Evolutionary conservation across 2,888 invertebrate species (phyloP), one percentile per base, ranked within the genome.

Genomic region (Drosophila nr. perissopoda): DNA sequence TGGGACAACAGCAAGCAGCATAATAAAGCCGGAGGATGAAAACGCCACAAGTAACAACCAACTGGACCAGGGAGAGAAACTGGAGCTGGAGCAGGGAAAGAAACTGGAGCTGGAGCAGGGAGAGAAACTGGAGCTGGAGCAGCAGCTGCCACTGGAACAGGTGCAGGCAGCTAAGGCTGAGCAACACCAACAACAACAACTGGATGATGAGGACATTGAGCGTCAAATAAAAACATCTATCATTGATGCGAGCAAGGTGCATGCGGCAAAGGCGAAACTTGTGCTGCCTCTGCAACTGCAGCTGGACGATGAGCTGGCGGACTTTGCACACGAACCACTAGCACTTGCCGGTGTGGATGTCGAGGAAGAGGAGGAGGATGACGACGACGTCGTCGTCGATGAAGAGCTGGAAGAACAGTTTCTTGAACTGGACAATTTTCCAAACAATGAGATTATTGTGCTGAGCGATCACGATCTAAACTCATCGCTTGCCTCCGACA

Each of bases 371-470:
- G 65, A 60, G 46, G 76, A 54, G 0, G 72, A 61, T 0, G 70
- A 70, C 7, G 76, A 76, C 25, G 81, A 54, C 0, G 72, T 58
- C 1, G 70, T 72, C 6, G 76, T 76, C 21, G 83, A 74, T 16
- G 79, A 74, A 5, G 72, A 81, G 6, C 61, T 79, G 40, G 90
- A 92, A 38, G 91, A 90, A 52, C 76, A 83, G 63, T 91, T 84
- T 70, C 66, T 92, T 10, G 91, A 90, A 38, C 69, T 91, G 31
- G 82, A 88, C 21, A 83, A 73, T 51, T 88, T 78, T 59, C 81
- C 87, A 1, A 90, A 88, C 42, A 86, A 90, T 64, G 92, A 92
- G 79, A 90, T 93, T 31, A 88, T 92, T 57, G 92, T 92, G 46
- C 51, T 92, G 10, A 82, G 83, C 63, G 88, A 92, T 27, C 69